Evolutionary conservation across 2,888 invertebrate species (phyloP).

Genomic region (Nephrotoma appendiculata): DNA sequence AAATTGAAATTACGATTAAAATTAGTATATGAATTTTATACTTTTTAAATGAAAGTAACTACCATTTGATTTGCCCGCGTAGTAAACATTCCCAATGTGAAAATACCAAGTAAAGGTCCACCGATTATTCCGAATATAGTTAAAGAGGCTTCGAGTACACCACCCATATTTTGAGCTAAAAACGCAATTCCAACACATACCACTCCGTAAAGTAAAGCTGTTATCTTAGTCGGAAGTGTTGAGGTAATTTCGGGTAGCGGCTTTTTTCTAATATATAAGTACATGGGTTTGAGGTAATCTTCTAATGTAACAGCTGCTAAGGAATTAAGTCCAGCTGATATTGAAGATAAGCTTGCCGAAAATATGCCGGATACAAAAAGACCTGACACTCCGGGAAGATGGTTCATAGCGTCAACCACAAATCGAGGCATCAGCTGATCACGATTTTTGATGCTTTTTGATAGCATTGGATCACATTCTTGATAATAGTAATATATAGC

Average conservation of each 20-base stretch:
- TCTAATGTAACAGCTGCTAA: slow-evolving; percentile 79
- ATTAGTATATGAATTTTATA: slow-evolving; percentile 7
- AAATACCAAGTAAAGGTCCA: slow-evolving; percentile 73
- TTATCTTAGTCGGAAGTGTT: slow-evolving; percentile 44
- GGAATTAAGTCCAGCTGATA: slow-evolving; percentile 83
- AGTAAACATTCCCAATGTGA: slow-evolving; percentile 73
- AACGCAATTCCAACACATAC: slow-evolving; percentile 70
- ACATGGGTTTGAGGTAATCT: slow-evolving; percentile 58
- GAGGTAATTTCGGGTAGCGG: slow-evolving; percentile 30
- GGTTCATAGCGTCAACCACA: slow-evolving; percentile 58
- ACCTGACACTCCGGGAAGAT: slow-evolving; percentile 67
- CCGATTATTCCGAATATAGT: slow-evolving; percentile 80
- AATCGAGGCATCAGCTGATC: slow-evolving; percentile 73
- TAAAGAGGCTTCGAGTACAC: slow-evolving; percentile 73
- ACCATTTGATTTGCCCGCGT: slow-evolving; percentile 56
- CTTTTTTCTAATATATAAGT: slow-evolving; percentile 23
- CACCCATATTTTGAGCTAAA: slow-evolving; percentile 61
- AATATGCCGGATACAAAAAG: slow-evolving; percentile 85
- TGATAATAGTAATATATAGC: slow-evolving; percentile 73
- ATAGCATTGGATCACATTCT: slow-evolving; percentile 62
- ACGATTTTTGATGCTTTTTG: slow-evolving; percentile 42
- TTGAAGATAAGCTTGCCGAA: slow-evolving; percentile 79
- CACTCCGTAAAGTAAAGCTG: slow-evolving; percentile 58
- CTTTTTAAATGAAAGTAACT: slow-evolving; percentile 13
- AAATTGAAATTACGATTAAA: slow-evolving; percentile 1